Percentiles rank a stretch among this genome's conserved stretches.
phyloP scores from a whole-genome alignment of 2,797 vertebrate species.

The Percopsis omiscomaycus region DNA sequence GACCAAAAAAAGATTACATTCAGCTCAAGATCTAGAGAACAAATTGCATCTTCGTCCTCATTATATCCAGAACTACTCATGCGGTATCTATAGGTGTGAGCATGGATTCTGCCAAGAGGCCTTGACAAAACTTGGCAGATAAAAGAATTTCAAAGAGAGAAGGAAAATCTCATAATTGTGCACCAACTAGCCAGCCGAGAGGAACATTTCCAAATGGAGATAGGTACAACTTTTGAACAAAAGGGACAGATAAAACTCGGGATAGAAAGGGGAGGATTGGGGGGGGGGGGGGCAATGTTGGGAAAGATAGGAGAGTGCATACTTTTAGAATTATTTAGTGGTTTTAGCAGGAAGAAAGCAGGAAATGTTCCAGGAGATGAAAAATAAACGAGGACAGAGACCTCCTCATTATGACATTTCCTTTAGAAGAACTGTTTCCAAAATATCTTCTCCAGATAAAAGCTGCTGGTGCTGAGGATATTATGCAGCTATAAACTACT shows the following conservation, averaged over 20 bases:
- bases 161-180: constrained; percentile 4
- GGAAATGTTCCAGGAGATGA: neutral
- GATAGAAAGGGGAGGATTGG: neutral
- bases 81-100: constrained; percentile 27
- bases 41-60: constrained; percentile 36
- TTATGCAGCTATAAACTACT: neutral
- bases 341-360: constrained; percentile 8
- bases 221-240: constrained; percentile 2
- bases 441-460: neutral
- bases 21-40: constrained; percentile 30
- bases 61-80: constrained; percentile 42
- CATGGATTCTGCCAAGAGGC: constrained; percentile 41
- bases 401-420: neutral
- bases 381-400: neutral
- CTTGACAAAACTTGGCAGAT: constrained; percentile 22
- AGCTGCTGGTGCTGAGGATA: neutral
- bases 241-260: neutral
- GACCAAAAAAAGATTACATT: constrained; percentile 9
- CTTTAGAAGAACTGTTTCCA: neutral
- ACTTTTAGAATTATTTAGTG: neutral
- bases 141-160: constrained; percentile 6
- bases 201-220: constrained; percentile 8
- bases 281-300: too few relatives aligned
- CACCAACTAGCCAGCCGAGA: constrained; percentile 11
- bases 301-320: constrained; percentile 1